A percentile compares a stretch with the other conserved stretches of the same genome.
Conservation (phyloP, 2,113 vertebrate genomes). For the Podarcis muralis region DNA sequence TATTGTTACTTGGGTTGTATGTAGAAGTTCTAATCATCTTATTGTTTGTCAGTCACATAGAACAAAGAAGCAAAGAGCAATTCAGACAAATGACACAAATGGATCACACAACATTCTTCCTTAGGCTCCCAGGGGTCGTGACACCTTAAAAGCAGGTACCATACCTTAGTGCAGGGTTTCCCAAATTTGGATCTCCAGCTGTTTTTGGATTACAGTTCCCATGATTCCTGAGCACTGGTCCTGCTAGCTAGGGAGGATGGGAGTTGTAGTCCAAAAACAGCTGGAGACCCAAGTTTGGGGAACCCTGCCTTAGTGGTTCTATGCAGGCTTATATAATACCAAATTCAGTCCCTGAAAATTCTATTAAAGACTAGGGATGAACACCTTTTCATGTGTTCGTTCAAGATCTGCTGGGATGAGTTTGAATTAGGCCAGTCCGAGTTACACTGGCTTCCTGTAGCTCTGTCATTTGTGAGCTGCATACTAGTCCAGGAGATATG, state of each 20-base stretch:
- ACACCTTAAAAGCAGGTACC: neutral
- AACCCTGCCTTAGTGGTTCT: neutral
- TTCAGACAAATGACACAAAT: neutral
- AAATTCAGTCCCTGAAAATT: neutral
- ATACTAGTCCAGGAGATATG: no score
- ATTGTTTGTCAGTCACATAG: neutral
- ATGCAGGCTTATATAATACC: neutral
- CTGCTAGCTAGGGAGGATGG: no score
- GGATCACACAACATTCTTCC: neutral
- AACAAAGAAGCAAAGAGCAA: neutral
- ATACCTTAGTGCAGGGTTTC: neutral
- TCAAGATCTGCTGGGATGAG: neutral
- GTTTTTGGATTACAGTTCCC: no score
- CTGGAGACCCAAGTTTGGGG: no score
- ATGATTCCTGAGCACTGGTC: no score
- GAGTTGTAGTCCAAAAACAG: no score
- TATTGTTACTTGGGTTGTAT: neutral
- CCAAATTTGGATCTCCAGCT: no score
- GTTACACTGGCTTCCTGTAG: no score
- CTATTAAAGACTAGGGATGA: neutral
- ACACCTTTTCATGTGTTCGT: neutral
- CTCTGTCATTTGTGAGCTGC: no score
- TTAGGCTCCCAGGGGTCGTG: neutral
- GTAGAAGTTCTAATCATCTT: neutral
- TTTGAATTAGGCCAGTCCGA: no score